Base-by-base conservation (phyloP, 2,888 invertebrate genomes). In the Tenthredo notha region DNA sequence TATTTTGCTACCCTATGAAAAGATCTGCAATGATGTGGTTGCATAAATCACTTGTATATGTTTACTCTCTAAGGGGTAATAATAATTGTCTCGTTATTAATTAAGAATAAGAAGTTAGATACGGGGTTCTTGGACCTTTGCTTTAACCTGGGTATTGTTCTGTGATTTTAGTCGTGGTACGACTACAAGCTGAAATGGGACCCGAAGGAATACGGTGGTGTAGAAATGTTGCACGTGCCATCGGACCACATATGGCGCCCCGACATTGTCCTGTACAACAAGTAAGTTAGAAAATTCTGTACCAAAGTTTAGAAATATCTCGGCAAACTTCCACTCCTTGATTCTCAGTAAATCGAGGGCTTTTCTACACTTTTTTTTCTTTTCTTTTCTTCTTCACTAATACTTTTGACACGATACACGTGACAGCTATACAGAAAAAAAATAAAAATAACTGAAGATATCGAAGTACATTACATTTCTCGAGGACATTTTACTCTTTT, bases 181-280 rank as follows among this genome's bases (percentile, higher is more conserved):
- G 97, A 98, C 93, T 97, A 97, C 94, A 97, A 97, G 93, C 94
- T 98, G 86, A 95, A 96, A 91, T 97, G 98, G 98, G 97, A 98
- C 93, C 97, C 97, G 37, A 96, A 95, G 90, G 97, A 97, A 92
- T 97, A 97, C 92, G 97, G 97, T 37, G 97, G 97, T 80, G 97
- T 97, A 85, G 97, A 97, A 92, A 97, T 97, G 96, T 94, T 97
- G 85, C 97, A 97, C 92, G 97, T 97, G 88, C 97, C 97, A 86
- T 97, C 97, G 85, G 97, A 97, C 93, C 96, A 97, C 93, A 97
- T 97, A 90, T 97, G 97, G 96, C 95, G 97, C 88, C 97, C 97
- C 77, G 97, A 97, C 93, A 97, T 97, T 92, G 96, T 97, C 87
- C 95, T 97, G 85, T 97, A 97, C 93, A 97, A 97, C 94, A 97